A percentile compares a stretch with the other conserved stretches of the same genome.
Conservation (phyloP, 2,888 invertebrate genomes). For the Griposia aprilina region DNA sequence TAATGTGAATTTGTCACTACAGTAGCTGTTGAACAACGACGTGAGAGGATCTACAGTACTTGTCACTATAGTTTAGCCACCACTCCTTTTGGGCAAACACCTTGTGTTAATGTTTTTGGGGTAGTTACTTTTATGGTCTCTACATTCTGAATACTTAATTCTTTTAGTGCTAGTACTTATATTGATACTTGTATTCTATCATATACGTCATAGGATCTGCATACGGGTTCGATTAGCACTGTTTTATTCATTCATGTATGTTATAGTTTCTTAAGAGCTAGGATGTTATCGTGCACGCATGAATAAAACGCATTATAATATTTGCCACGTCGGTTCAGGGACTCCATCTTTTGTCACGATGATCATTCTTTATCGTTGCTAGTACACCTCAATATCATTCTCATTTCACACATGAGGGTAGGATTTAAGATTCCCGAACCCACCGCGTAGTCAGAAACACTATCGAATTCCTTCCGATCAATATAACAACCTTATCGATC, state of each 20-base stretch:
- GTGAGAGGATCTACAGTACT: slow-evolving; percentile 78
- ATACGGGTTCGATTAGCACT: slow-evolving; percentile 35
- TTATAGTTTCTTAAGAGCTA: slow-evolving; percentile 29
- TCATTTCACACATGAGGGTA: slow-evolving; percentile 39
- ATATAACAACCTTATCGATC: slow-evolving; percentile 6
- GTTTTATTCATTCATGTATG: slow-evolving; percentile 40
- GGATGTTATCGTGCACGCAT: slow-evolving; percentile 49
- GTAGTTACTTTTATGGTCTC: slow-evolving; percentile 33
- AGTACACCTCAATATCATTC: slow-evolving; percentile 48
- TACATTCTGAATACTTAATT: slow-evolving; percentile 25
- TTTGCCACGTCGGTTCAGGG: slow-evolving; percentile 41
- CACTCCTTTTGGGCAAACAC: slow-evolving; percentile 37
- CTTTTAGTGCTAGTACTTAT: slow-evolving; percentile 20
- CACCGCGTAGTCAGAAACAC: slow-evolving; percentile 26
- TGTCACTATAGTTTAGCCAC: slow-evolving; percentile 39
- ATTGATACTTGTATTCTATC: slow-evolving; percentile 28
- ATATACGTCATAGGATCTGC: slow-evolving; percentile 21
- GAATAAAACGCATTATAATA: slow-evolving; percentile 45
- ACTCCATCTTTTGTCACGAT: slow-evolving; percentile 42
- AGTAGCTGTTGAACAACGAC: slow-evolving; percentile 56
- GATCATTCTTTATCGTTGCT: slow-evolving; percentile 43
- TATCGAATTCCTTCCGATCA: slow-evolving; percentile 23
- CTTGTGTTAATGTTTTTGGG: slow-evolving; percentile 57
- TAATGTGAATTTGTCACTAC: slow-evolving; percentile 18
- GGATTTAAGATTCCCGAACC: slow-evolving; percentile 21